Conservation (phyloP, 2,113 vertebrate genomes). For the Protobothrops mucrosquamatus region DNA sequence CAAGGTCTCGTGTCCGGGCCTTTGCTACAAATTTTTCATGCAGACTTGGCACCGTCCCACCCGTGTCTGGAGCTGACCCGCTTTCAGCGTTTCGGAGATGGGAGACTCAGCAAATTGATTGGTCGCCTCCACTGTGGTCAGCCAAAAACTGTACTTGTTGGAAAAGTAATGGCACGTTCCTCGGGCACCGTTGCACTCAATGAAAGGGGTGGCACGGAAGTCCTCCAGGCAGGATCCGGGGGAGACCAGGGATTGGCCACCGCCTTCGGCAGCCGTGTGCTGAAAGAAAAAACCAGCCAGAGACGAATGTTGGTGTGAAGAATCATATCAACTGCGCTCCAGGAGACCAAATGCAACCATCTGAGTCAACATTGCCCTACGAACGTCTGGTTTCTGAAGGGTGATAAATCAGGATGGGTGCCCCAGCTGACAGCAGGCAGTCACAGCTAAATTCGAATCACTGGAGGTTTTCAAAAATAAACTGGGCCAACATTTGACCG, state of each 20-base stretch:
- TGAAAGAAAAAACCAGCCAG: conserved; percentile 47
- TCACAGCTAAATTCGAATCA: not conserved
- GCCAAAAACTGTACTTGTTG: conserved; percentile 98
- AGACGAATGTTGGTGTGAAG: not conserved
- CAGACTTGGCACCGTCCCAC: conserved; percentile 97
- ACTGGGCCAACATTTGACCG: not conserved
- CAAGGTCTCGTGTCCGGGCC: not conserved
- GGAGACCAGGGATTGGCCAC: conserved; percentile 92
- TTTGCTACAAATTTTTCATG: conserved; percentile 87
- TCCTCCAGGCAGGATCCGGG: conserved; percentile 95
- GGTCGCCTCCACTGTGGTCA: conserved; percentile 78
- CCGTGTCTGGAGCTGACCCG: conserved; percentile 79
- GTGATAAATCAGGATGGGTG: not conserved
- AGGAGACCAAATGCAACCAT: not conserved
- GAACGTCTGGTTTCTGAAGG: not conserved
- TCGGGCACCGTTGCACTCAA: conserved; percentile 89
- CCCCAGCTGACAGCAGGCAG: not conserved
- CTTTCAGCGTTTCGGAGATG: conserved; percentile 83
- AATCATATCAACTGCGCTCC: not conserved
- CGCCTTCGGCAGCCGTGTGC: conserved; percentile 91
- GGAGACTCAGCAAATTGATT: conserved; percentile 75
- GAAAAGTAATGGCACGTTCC: conserved; percentile 95
- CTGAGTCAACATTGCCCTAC: not conserved
- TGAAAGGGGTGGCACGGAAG: conserved; percentile 92
- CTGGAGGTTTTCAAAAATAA: not conserved